Conservation (phyloP, 1,140 invertebrate species). For the Prorops nasuta region DNA sequence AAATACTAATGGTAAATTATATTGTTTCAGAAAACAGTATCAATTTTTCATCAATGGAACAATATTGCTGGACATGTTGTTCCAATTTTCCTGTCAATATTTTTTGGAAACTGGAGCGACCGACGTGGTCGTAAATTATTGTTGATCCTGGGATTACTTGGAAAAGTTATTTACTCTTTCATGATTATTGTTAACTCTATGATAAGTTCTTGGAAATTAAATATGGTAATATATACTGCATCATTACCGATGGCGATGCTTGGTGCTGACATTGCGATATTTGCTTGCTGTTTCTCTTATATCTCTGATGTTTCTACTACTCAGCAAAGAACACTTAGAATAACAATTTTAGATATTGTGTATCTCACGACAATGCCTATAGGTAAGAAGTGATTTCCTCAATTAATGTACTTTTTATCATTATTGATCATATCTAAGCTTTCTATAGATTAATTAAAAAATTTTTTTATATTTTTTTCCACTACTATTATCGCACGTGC, state of each 20-base stretch:
- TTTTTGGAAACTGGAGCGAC: slow-evolving; percentile 76
- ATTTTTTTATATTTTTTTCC: background rate
- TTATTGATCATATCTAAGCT: slow-evolving; percentile 2
- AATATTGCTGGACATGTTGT: slow-evolving; percentile 67
- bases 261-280: slow-evolving; percentile 73
- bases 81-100: slow-evolving; percentile 72
- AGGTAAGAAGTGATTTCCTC: slow-evolving; percentile 55
- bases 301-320: slow-evolving; percentile 68
- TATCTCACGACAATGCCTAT: slow-evolving; percentile 75
- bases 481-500: background rate
- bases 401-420: too few relatives aligned
- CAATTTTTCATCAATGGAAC: slow-evolving; percentile 73
- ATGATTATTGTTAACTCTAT: slow-evolving; percentile 70
- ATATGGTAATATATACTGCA: slow-evolving; percentile 71
- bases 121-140: slow-evolving; percentile 68
- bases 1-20: background rate
- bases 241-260: slow-evolving; percentile 70
- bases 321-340: slow-evolving; percentile 66
- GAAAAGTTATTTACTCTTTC: slow-evolving; percentile 71
- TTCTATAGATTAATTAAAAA: slow-evolving; percentile 5
- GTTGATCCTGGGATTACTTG: slow-evolving; percentile 65
- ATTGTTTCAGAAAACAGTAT: slow-evolving; percentile 62
- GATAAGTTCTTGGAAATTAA: slow-evolving; percentile 68
- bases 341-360: slow-evolving; percentile 70
- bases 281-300: slow-evolving; percentile 72